phyloP scores from a whole-genome alignment of 2,797 vertebrate species.

The Ataeniobius toweri region DNA sequence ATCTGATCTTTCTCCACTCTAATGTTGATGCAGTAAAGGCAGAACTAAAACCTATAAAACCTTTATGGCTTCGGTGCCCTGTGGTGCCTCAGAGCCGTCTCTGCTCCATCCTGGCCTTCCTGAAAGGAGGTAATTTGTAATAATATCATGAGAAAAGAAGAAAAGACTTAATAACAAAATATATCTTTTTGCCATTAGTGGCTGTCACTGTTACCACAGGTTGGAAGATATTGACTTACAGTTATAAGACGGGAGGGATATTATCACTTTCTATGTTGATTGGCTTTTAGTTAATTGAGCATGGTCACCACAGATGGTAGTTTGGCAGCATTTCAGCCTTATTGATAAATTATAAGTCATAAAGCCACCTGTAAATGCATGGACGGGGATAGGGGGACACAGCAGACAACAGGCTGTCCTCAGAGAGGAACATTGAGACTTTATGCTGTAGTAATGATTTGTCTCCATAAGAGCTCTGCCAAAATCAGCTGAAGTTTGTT shows the following conservation, averaged over 20 bases:
- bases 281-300: not conserved
- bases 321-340: too few species aligned
- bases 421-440: too few species aligned
- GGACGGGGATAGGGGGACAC: too few species aligned
- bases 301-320: not conserved
- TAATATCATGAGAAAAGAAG: not conserved
- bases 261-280: not conserved
- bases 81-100: not conserved
- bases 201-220: not conserved
- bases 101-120: not conserved
- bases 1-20: conserved; percentile 48
- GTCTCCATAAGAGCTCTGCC: too few species aligned
- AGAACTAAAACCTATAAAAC: conserved; percentile 47
- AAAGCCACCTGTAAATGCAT: too few species aligned
- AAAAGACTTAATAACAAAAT: not conserved
- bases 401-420: too few species aligned
- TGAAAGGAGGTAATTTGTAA: not conserved
- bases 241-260: not conserved
- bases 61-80: conserved; percentile 32
- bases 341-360: too few species aligned
- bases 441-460: too few species aligned
- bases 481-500: too few species aligned
- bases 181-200: not conserved
- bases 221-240: not conserved
- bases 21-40: conserved; percentile 50